These are phyloP conservation scores for Charadrius vociferus DNA, from an alignment of 2,113 vertebrate species.

Conservation along the genomic window DNA sequence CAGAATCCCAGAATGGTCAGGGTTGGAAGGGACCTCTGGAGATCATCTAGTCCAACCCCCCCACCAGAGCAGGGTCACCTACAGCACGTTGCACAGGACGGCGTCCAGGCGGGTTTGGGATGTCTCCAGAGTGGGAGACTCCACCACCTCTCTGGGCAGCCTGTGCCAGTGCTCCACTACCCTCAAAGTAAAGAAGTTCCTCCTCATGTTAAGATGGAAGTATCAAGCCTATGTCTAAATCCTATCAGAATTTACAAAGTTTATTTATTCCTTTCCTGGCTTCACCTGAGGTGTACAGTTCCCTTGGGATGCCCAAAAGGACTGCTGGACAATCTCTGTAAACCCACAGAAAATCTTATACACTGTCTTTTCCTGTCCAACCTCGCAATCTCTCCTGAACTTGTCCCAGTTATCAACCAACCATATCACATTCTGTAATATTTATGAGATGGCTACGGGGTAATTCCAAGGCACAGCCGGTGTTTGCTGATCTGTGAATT, in stretches of 20 bases:
- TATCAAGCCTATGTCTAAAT: background rate
- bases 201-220: too few species aligned
- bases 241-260: background rate
- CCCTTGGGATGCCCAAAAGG: background rate
- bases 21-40: too few species aligned
- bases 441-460: background rate
- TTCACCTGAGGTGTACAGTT: background rate
- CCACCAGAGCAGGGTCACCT: too few species aligned
- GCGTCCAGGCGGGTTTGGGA: too few species aligned
- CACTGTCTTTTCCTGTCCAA: background rate
- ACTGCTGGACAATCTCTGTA: background rate
- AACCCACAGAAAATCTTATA: background rate
- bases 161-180: too few species aligned
- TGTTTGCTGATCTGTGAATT: background rate
- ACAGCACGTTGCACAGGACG: too few species aligned
- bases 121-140: too few species aligned
- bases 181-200: too few species aligned
- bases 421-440: background rate
- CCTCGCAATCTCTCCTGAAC: background rate
- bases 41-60: too few species aligned
- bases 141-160: too few species aligned
- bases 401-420: background rate
- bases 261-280: background rate
- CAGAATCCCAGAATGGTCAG: too few species aligned
- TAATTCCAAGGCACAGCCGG: background rate